Percentiles rank a stretch among this genome's conserved stretches.
These are phyloP conservation scores for Metellina segmentata DNA, from an alignment of 2,888 invertebrate genomes.

Conservation along the genomic window DNA sequence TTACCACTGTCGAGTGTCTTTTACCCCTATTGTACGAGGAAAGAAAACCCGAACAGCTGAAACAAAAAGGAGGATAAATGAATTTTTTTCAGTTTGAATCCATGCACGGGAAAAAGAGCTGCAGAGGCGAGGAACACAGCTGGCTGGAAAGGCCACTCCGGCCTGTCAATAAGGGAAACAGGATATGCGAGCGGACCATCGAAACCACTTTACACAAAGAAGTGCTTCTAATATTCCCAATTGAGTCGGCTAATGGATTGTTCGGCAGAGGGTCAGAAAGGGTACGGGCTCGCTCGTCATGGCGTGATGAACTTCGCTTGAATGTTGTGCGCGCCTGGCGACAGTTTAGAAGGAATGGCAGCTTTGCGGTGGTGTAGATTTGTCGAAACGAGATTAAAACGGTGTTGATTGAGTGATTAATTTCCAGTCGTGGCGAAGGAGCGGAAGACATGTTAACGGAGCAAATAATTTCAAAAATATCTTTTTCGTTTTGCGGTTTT, in stretches of 20 bases:
- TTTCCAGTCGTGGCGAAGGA: too few relatives aligned
- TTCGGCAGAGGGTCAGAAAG: background rate
- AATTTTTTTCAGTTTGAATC: background rate
- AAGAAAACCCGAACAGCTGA: background rate
- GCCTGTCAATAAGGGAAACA: constrained; percentile 25
- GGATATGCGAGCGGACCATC: constrained; percentile 27
- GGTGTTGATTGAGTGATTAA: too few relatives aligned
- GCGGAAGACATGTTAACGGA: too few relatives aligned
- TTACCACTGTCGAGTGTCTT: constrained; percentile 26
- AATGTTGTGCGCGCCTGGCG: background rate
- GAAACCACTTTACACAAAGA: constrained; percentile 4
- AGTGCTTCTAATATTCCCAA: constrained; percentile 55
- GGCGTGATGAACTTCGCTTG: background rate
- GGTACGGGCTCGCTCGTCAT: background rate
- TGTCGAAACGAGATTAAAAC: background rate
- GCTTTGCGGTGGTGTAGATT: background rate
- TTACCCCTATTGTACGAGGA: constrained; percentile 4
- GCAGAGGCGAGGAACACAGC: background rate
- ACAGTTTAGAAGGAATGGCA: too few relatives aligned
- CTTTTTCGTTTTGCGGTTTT: background rate
- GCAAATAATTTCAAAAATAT: background rate
- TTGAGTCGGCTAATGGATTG: constrained; percentile 41
- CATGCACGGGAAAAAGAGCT: background rate
- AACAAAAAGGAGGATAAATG: background rate
- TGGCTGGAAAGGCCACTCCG: background rate